Conservation (phyloP, 1,140 invertebrate genomes). For the Drosophila insularis region DNA sequence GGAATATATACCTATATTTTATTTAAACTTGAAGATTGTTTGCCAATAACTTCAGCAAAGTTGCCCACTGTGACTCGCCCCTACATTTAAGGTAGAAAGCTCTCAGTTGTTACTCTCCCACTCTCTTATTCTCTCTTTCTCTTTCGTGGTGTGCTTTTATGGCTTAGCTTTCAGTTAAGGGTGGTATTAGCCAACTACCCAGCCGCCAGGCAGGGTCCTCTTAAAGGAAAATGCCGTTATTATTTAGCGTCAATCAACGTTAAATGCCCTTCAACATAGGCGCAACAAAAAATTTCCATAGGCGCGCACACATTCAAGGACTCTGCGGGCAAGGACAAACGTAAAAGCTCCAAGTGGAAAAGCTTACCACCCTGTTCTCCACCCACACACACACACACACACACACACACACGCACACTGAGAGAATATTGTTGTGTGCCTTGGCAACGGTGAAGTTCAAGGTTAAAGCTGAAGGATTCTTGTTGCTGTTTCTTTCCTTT, state of each 20-base stretch:
- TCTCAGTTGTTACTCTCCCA: conserved; percentile 8
- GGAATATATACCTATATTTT: too few species aligned
- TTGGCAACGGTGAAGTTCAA: conserved; percentile 77
- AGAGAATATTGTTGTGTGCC: conserved; percentile 34
- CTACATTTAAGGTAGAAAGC: not conserved
- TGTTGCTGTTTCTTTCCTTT: not conserved
- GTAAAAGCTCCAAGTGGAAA: conserved; percentile 55
- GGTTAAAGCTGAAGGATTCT: conserved; percentile 69
- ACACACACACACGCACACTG: not conserved
- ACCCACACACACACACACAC: not conserved
- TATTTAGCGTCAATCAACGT: conserved; percentile 53
- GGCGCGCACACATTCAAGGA: conserved; percentile 58
- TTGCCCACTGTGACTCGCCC: not conserved
- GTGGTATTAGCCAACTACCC: conserved; percentile 6
- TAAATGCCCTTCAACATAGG: conserved; percentile 50
- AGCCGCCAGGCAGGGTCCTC: not conserved
- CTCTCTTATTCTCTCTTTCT: not conserved
- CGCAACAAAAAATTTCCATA: conserved; percentile 54
- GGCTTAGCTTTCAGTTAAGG: conserved; percentile 33
- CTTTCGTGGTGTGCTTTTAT: not conserved
- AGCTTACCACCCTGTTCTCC: not conserved
- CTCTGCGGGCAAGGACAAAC: conserved; percentile 61
- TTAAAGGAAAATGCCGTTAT: conserved; percentile 43
- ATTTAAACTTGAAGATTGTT: too few species aligned
- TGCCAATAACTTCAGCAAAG: too few species aligned